Percentiles rank a stretch among this genome's conserved stretches.
These are phyloP conservation scores for Agriopis marginaria DNA, from an alignment of 2,888 invertebrate species.

Conservation along the genomic window DNA sequence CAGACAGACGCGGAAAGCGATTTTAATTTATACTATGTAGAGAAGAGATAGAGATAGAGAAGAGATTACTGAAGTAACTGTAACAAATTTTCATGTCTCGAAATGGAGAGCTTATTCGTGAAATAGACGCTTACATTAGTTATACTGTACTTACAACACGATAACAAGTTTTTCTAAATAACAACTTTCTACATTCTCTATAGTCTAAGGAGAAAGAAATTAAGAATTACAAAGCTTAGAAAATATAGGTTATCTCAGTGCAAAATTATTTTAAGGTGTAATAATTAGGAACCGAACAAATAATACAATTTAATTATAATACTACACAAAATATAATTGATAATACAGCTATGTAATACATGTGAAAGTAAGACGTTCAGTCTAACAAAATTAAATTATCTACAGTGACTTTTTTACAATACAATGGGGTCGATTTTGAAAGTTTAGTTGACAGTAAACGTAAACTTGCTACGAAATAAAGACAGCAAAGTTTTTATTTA, in stretches of 20 bases:
- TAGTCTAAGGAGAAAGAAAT: constrained; percentile 24
- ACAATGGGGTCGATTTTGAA: too few relatives aligned
- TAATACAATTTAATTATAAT: constrained; percentile 50
- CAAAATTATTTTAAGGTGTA: constrained; percentile 22
- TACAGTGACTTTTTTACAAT: constrained; percentile 42
- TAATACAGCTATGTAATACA: constrained; percentile 67
- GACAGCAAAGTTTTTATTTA: too few relatives aligned
- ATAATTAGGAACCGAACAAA: constrained; percentile 59
- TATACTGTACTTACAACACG: constrained; percentile 39
- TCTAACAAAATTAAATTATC: constrained; percentile 48
- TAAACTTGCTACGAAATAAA: too few relatives aligned
- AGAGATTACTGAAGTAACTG: background rate
- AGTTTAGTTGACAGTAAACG: too few relatives aligned
- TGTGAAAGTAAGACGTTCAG: constrained; percentile 50
- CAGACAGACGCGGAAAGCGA: too few relatives aligned
- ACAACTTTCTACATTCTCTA: constrained; percentile 32
- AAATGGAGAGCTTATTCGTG: background rate
- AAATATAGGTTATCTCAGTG: constrained; percentile 27
- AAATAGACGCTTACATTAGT: constrained; percentile 3
- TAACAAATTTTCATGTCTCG: constrained; percentile 4
- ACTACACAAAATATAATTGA: constrained; percentile 45
- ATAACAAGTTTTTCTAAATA: constrained; percentile 31
- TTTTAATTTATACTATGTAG: too few relatives aligned
- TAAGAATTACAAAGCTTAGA: constrained; percentile 37
- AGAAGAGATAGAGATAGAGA: too few relatives aligned